Evolutionary conservation across 1,140 invertebrate genomes (phyloP), one percentile per base, ranked within the genome.

Genomic region (Drosophila baimaii): DNA sequence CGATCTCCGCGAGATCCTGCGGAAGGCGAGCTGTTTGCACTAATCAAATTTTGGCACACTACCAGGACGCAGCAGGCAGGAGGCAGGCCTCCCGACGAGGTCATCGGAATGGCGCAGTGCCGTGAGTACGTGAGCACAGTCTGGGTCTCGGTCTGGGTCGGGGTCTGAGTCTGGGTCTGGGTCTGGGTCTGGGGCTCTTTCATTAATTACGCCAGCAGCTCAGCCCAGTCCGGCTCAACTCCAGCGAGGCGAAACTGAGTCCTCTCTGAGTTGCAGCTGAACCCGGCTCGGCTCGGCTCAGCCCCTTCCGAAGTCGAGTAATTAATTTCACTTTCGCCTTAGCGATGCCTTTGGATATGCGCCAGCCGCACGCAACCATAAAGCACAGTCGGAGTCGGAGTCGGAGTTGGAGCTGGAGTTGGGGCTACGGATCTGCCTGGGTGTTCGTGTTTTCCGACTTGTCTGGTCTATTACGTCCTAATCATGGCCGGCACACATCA

Each of bases 301-400:
- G n/a, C n/a, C n/a, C n/a, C n/a, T n/a, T n/a, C n/a, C 49, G n/a
- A 62, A 79, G 75, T 65, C 59, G 35, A 72, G 84, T 88, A 88
- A 88, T 88, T 88, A 88, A 88, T 88, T 89, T 89, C 84, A 84
- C 80, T 89, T 88, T 88, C 80, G 84, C 64, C 79, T 81, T 72
- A 89, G 84, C 84, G 79, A 89, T 83, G 83, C 84, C 81, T 83
- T 89, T 88, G 83, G 88, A 88, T 80, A 89, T 80, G 59, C 63
- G 54, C 55, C 69, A 49, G 58, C 37, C 69, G 62, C 84, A 89
- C 80, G 84, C 84, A 80, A 86, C 66, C 71, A 68, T 64, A 58
- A 76, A 63, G 64, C 54, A 57, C 46, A 52, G 39, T 35, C 12
- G 29, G 13, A 56, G 39, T 1, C 10, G 15, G 39, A 10, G 13